Conservation (phyloP, 2,113 vertebrate genomes). For the Nibea coibor region DNA sequence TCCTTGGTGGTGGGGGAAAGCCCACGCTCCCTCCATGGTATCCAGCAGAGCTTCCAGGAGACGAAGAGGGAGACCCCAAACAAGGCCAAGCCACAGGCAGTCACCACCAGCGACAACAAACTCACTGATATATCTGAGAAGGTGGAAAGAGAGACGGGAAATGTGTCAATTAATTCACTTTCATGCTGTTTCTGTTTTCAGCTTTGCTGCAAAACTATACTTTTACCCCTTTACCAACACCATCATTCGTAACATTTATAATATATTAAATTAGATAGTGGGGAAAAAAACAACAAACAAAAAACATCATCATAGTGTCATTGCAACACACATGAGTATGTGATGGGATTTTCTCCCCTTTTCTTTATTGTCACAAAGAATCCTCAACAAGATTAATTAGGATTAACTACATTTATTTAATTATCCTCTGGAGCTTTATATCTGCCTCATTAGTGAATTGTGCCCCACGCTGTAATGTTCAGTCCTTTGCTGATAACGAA, state of each 20-base stretch:
- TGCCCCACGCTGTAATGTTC: neutral
- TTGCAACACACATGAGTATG: neutral
- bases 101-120: constrained; percentile 95
- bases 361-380: constrained; percentile 43
- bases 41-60: constrained; percentile 99
- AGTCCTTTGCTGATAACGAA: constrained; percentile 36
- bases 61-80: constrained; percentile 98
- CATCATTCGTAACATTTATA: neutral
- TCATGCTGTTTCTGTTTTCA: neutral
- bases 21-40: constrained; percentile 96
- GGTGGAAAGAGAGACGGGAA: constrained; percentile 19
- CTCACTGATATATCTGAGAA: constrained; percentile 95
- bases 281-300: neutral
- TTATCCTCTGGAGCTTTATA: constrained; percentile 48
- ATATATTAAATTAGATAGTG: neutral
- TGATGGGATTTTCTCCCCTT: constrained; percentile 7
- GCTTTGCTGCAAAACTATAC: neutral
- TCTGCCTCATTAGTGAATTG: constrained; percentile 16
- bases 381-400: constrained; percentile 59
- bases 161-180: neutral
- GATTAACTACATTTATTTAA: constrained; percentile 60
- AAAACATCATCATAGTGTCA: neutral
- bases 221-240: neutral
- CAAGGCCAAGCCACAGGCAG: constrained; percentile 95
- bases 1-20: constrained; percentile 89